Conservation (phyloP, 2,888 invertebrate species). For the Antheraea yamamai region DNA sequence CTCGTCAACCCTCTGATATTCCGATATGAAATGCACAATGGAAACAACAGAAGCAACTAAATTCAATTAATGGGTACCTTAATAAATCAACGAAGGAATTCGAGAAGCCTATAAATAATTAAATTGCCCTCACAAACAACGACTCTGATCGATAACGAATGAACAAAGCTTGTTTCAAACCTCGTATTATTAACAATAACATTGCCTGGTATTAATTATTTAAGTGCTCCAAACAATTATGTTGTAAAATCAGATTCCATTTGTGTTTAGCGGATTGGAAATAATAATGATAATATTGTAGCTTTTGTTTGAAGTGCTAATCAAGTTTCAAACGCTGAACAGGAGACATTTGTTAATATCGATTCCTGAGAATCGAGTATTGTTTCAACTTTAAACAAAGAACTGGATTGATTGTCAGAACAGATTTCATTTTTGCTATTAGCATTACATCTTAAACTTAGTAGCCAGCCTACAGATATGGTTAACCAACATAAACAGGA, state of each 20-base stretch:
- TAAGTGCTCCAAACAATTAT: conserved; percentile 3
- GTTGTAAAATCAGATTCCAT: conserved; percentile 10
- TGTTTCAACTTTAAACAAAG: not conserved
- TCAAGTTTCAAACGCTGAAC: not conserved
- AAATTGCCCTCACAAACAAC: conserved; percentile 14
- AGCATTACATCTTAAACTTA: too few relatives aligned
- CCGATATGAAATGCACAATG: conserved; percentile 10
- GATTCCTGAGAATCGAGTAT: not conserved
- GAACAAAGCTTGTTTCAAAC: conserved; percentile 2
- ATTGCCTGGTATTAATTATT: conserved; percentile 8
- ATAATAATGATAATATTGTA: not conserved
- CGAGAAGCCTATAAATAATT: conserved; percentile 13
- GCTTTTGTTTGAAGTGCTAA: not conserved
- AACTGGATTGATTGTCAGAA: too few relatives aligned
- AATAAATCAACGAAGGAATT: conserved; percentile 7
- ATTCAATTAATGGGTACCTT: conserved; percentile 7
- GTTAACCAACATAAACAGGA: too few relatives aligned
- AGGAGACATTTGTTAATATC: not conserved
- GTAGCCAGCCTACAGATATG: too few relatives aligned
- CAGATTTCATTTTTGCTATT: too few relatives aligned
- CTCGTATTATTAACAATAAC: conserved; percentile 7
- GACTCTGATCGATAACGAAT: not conserved
- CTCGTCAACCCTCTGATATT: not conserved
- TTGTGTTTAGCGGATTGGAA: conserved; percentile 1
- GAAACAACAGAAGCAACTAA: not conserved